Evolutionary conservation across 2,113 vertebrate genomes (phyloP).

Genomic region (Hylia prasina): DNA sequence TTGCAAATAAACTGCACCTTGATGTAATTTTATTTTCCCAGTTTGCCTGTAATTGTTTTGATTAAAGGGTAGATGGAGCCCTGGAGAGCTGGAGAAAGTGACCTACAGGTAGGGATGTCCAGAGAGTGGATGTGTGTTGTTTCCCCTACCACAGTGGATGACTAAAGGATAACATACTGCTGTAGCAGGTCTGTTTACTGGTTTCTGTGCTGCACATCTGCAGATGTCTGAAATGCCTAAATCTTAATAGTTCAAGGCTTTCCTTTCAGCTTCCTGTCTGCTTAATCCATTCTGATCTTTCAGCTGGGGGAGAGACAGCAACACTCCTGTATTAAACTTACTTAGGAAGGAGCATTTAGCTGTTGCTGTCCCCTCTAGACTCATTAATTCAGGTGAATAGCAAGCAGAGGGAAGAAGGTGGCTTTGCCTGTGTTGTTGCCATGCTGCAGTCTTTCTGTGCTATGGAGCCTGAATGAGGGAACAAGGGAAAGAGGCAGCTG

Average conservation of each 20-base stretch:
- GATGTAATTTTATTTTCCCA: background rate
- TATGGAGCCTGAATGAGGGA: background rate
- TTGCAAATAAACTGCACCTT: background rate
- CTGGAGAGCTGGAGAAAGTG: background rate
- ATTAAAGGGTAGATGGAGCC: background rate
- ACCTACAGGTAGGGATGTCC: background rate
- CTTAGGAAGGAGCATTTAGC: background rate
- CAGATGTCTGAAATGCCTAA: background rate
- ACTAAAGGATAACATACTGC: background rate
- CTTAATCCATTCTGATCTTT: background rate
- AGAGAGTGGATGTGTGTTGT: background rate
- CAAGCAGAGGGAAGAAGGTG: background rate
- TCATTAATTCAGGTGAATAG: background rate
- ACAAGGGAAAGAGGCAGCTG: conserved; percentile 46
- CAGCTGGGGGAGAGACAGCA: background rate
- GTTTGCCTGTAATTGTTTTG: background rate
- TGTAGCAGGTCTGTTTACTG: background rate
- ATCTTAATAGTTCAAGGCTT: background rate
- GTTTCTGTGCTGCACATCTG: background rate
- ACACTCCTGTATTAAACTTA: background rate
- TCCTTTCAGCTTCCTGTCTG: background rate
- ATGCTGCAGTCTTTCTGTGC: background rate
- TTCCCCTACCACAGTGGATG: accelerated
- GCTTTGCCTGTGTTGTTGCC: background rate
- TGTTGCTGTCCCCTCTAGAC: background rate